These are phyloP conservation scores for Tetranychus truncatus DNA, from an alignment of 2,888 invertebrate genomes.

Conservation along the genomic window DNA sequence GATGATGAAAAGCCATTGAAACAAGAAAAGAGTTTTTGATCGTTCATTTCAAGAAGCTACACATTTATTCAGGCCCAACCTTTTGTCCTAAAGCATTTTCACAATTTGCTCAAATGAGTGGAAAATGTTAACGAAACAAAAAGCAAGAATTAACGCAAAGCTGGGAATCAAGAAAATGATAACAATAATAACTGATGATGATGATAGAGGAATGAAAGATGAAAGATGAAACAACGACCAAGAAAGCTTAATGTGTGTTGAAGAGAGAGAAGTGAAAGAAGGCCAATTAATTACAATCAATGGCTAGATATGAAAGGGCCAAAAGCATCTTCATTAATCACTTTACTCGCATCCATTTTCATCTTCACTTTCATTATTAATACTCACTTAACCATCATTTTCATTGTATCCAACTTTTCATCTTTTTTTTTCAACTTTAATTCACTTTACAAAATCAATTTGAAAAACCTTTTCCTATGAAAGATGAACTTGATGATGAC, in stretches of 20 bases:
- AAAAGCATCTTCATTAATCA: neutral
- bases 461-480: neutral
- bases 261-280: neutral
- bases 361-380: neutral
- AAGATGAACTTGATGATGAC: neutral
- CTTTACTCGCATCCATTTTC: neutral
- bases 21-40: neutral
- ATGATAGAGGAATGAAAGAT: neutral
- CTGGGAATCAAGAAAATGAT: neutral
- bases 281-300: neutral
- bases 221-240: too few species aligned
- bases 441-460: neutral
- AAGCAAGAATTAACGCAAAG: too few species aligned
- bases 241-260: too few species aligned
- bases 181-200: neutral
- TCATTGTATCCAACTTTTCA: neutral
- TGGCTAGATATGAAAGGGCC: neutral
- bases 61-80: neutral
- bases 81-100: neutral
- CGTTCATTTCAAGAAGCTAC: neutral
- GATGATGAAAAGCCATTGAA: neutral
- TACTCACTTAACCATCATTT: neutral
- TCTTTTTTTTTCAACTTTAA: neutral
- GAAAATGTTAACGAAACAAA: neutral
- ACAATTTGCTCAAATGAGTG: neutral